phyloP scores from a whole-genome alignment of 30 jellyfish, hydroid and myxozoan genomes.

The Morbakka virulenta region DNA sequence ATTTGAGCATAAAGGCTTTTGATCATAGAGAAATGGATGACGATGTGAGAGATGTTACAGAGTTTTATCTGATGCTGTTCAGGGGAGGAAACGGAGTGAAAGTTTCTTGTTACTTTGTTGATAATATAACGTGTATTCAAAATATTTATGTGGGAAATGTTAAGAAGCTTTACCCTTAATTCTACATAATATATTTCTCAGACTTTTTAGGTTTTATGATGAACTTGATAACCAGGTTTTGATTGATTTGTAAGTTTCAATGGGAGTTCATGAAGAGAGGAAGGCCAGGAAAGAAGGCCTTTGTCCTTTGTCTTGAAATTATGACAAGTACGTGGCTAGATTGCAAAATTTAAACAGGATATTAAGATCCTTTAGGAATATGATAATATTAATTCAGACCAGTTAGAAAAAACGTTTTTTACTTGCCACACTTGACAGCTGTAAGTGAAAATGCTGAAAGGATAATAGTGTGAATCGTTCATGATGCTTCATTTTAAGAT shows the following conservation, averaged over 20 bases:
- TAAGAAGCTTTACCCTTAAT: conserved; percentile 34
- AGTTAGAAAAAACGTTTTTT: no score
- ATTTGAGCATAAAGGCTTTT: neutral
- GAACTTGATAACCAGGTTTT: conserved; percentile 9
- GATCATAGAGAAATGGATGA: neutral
- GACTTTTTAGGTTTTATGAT: conserved; percentile 18
- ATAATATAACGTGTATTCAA: conserved; percentile 1
- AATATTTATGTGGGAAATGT: conserved; percentile 35
- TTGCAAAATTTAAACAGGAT: neutral
- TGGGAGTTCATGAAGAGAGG: conserved; percentile 10
- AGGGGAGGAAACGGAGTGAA: conserved; percentile 36
- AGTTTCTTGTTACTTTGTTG: conserved; percentile 44
- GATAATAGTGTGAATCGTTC: conserved; percentile 31
- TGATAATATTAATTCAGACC: conserved; percentile 6
- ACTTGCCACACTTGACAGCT: no score
- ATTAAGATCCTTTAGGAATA: conserved; percentile 8
- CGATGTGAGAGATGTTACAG: conserved; percentile 33
- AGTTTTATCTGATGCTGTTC: conserved; percentile 4
- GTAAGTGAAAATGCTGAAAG: conserved; percentile 45
- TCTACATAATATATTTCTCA: conserved; percentile 24
- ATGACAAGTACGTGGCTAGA: conserved; percentile 5
- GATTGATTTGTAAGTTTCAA: conserved; percentile 3
- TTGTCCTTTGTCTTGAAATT: conserved; percentile 32
- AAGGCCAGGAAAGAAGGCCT: conserved; percentile 52
- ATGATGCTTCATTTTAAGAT: conserved; percentile 45